Evolutionary conservation across 2,888 invertebrate genomes (phyloP).

Genomic region (Synanthedon tipuliformis): DNA sequence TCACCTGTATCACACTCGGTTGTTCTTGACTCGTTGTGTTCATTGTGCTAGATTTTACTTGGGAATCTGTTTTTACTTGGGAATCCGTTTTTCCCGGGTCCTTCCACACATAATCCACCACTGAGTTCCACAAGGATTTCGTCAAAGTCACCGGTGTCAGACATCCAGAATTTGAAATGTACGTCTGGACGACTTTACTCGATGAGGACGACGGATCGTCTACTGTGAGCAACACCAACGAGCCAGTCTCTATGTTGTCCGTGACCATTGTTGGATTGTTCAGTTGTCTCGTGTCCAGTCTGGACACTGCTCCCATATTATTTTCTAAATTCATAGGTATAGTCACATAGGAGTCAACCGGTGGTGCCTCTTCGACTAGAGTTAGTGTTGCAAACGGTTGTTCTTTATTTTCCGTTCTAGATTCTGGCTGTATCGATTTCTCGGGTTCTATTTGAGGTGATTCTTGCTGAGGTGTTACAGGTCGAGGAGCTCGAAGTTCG

Average conservation of each 20-base stretch:
- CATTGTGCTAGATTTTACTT: conserved; percentile 40
- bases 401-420: neutral
- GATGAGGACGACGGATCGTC: conserved; percentile 50
- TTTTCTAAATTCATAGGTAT: conserved; percentile 7
- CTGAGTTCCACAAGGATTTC: conserved; percentile 39
- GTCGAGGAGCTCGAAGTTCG: too few relatives aligned
- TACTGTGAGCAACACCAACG: conserved; percentile 51
- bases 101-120: conserved; percentile 53
- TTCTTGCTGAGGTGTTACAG: too few relatives aligned
- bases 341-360: conserved; percentile 1
- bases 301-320: conserved; percentile 5
- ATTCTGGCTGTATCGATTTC: too few relatives aligned
- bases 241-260: conserved; percentile 47
- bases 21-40: conserved; percentile 37
- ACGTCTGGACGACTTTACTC: conserved; percentile 58
- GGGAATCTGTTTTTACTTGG: conserved; percentile 42
- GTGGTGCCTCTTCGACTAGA: conserved; percentile 6
- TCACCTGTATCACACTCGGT: conserved; percentile 26
- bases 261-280: conserved; percentile 20
- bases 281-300: conserved; percentile 7
- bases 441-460: too few relatives aligned
- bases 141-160: conserved; percentile 48
- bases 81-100: conserved; percentile 38
- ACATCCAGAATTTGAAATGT: conserved; percentile 42
- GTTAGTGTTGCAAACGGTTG: conserved; percentile 14